phyloP scores from a whole-genome alignment of 2,113 vertebrate species.

The Bubo scandiacus region DNA sequence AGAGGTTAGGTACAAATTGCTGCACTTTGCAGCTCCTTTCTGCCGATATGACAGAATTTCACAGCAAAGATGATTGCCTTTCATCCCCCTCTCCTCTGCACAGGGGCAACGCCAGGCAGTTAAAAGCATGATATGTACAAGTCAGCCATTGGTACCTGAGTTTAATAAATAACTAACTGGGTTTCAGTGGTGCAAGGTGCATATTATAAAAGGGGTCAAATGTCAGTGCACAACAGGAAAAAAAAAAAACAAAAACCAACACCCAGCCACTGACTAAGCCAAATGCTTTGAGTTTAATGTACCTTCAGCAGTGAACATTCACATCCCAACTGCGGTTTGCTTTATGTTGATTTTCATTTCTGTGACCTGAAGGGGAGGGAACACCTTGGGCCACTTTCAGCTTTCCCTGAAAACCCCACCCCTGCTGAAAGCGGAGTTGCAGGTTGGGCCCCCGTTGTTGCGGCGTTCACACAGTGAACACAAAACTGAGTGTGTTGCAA shows the following conservation, averaged over 20 bases:
- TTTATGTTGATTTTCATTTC: slow-evolving; percentile 7
- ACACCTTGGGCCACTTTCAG: background rate
- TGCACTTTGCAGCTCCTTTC: slow-evolving; percentile 74
- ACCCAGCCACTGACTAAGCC: background rate
- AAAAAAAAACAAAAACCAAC: background rate
- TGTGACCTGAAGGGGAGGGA: background rate
- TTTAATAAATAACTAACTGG: slow-evolving; percentile 83
- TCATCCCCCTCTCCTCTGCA: slow-evolving; percentile 18
- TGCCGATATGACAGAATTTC: slow-evolving; percentile 80
- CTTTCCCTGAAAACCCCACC: background rate
- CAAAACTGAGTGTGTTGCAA: background rate
- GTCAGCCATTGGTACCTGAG: slow-evolving; percentile 75
- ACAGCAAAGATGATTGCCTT: slow-evolving; percentile 57
- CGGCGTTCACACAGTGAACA: background rate
- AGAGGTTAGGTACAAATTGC: slow-evolving; percentile 76
- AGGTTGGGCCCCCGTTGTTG: background rate
- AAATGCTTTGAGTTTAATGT: slow-evolving; percentile 33
- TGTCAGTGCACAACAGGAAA: slow-evolving; percentile 56
- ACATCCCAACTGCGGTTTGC: background rate
- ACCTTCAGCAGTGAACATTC: background rate
- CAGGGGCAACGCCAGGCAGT: slow-evolving; percentile 44
- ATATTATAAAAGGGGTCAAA: slow-evolving; percentile 77
- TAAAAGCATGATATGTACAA: slow-evolving; percentile 73
- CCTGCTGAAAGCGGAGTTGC: background rate
- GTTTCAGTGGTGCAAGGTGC: slow-evolving; percentile 77